Percentiles rank a stretch among this genome's conserved stretches.
Evolutionary conservation across 2,888 invertebrate genomes (phyloP).

Genomic region (Noctua fimbriata): DNA sequence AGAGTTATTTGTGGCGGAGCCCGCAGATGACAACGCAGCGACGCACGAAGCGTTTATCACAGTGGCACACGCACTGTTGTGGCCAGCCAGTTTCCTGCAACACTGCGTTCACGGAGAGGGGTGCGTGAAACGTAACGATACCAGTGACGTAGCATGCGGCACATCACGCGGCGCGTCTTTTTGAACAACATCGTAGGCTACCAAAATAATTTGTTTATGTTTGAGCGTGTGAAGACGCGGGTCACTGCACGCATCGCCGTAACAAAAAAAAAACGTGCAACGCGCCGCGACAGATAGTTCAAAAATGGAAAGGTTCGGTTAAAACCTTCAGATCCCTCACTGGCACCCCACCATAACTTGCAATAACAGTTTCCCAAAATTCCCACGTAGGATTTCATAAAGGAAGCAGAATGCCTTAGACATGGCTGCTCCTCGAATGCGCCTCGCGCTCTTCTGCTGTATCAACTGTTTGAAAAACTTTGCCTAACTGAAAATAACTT

Average conservation of each 20-base stretch:
- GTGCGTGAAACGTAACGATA: neutral
- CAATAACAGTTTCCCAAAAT: constrained; percentile 65
- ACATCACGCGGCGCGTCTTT: neutral
- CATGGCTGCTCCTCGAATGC: constrained; percentile 38
- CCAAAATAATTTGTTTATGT: neutral
- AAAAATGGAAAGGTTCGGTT: neutral
- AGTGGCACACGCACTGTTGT: neutral
- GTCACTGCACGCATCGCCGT: neutral
- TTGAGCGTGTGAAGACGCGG: neutral
- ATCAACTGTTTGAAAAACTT: constrained; percentile 60
- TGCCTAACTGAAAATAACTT: constrained; percentile 40
- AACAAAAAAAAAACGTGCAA: neutral
- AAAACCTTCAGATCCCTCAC: constrained; percentile 9
- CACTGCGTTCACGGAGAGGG: neutral
- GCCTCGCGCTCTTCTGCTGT: constrained; percentile 25
- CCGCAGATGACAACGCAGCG: neutral
- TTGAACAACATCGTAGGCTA: neutral
- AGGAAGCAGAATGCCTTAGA: constrained; percentile 59
- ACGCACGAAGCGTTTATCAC: neutral
- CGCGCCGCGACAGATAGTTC: neutral
- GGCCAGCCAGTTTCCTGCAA: neutral
- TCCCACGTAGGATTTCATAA: constrained; percentile 62
- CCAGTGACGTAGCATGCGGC: neutral
- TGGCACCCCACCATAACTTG: constrained; percentile 28
- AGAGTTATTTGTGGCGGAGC: neutral